phyloP scores from a whole-genome alignment of 1,140 invertebrate genomes.

The Daktulosphaira vitifoliae region DNA sequence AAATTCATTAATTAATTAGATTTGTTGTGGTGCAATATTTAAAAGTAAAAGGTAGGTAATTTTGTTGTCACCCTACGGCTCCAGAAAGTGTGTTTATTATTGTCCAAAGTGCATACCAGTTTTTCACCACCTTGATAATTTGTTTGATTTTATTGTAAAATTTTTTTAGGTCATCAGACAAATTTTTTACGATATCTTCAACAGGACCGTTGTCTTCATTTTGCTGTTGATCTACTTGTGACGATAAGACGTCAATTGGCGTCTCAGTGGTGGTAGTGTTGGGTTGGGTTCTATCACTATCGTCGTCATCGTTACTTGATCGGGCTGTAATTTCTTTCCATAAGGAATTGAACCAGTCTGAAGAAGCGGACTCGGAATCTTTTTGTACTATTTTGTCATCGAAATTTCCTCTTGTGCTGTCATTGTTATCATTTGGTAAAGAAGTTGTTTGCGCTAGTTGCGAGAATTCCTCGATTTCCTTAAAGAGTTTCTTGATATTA shows the following conservation, averaged over 20 bases:
- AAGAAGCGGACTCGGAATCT: background rate
- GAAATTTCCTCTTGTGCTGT: background rate
- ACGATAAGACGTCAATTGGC: too few species aligned
- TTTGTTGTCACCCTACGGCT: background rate
- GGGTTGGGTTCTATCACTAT: too few species aligned
- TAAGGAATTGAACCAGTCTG: background rate
- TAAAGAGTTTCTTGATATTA: background rate
- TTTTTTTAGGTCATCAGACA: slow-evolving; percentile 10
- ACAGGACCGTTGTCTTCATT: background rate
- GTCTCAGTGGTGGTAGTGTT: background rate
- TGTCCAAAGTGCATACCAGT: slow-evolving; percentile 11
- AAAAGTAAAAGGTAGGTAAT: too few species aligned
- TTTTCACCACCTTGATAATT: slow-evolving; percentile 10
- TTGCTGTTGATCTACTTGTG: background rate
- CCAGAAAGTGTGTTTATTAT: background rate
- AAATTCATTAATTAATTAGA: too few species aligned
- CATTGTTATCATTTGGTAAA: background rate
- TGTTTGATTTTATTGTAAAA: slow-evolving; percentile 16
- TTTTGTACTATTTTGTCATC: too few species aligned
- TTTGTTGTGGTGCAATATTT: too few species aligned
- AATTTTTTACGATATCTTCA: slow-evolving; percentile 5
- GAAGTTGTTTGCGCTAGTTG: background rate
- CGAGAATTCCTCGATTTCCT: slow-evolving; percentile 14
- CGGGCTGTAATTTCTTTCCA: slow-evolving; percentile 1
- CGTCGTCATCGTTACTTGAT: background rate